phyloP scores from a whole-genome alignment of 1,140 invertebrate genomes.

The Lasaia peninsularis region DNA sequence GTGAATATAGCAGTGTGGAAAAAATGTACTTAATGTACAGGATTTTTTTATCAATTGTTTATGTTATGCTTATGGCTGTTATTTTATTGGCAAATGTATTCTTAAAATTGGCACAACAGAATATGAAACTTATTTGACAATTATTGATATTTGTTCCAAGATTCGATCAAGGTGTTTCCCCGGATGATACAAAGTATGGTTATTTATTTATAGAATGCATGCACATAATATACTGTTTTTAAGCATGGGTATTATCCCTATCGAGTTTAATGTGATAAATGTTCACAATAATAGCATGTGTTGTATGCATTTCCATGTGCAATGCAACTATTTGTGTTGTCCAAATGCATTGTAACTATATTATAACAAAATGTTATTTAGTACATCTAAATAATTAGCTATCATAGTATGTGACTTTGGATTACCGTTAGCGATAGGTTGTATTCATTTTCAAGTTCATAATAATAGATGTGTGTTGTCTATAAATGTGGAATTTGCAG shows the following conservation, averaged over 20 bases:
- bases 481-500: no score
- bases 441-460: no score
- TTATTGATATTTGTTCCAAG: constrained; percentile 18
- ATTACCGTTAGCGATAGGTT: not conserved
- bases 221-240: constrained; percentile 8
- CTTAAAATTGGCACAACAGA: not conserved
- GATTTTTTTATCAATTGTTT: not conserved
- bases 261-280: not conserved
- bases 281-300: constrained; percentile 22
- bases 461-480: no score
- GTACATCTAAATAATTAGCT: constrained; percentile 8
- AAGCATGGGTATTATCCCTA: constrained; percentile 2
- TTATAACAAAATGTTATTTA: constrained; percentile 35
- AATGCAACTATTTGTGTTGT: constrained; percentile 50
- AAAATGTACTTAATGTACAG: no score
- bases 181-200: constrained; percentile 19
- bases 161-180: constrained; percentile 22
- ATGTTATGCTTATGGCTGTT: not conserved
- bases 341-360: constrained; percentile 45
- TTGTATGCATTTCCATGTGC: constrained; percentile 20
- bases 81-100: constrained; percentile 15
- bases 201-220: constrained; percentile 23
- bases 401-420: not conserved
- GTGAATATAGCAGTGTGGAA: no score
- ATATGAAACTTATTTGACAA: not conserved